phyloP scores from a whole-genome alignment of 35 echinoderm and acorn worm species.

The Apostichopus japonicus region DNA sequence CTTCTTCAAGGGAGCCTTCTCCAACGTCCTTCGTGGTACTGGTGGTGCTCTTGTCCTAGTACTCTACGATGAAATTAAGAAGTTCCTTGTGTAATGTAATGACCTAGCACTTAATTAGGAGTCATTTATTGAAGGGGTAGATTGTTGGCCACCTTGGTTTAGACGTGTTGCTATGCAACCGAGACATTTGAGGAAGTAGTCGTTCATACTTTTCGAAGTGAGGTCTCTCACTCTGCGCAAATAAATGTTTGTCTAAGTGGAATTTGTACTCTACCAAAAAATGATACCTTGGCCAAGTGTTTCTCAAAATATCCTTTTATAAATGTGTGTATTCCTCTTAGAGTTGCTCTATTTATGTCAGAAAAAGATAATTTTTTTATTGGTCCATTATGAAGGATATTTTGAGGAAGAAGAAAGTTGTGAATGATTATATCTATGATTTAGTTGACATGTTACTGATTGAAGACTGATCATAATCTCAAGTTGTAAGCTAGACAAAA shows the following conservation, averaged over 20 bases:
- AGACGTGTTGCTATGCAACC: constrained; percentile 7
- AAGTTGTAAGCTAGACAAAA: neutral
- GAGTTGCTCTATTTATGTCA: constrained; percentile 38
- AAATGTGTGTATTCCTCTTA: constrained; percentile 27
- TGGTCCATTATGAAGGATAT: neutral
- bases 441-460: neutral
- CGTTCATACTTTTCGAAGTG: neutral
- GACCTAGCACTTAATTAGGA: constrained; percentile 13
- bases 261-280: neutral
- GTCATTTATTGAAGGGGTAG: constrained; percentile 53
- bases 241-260: neutral
- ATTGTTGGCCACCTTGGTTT: neutral
- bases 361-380: neutral
- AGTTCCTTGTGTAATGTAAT: constrained; percentile 49
- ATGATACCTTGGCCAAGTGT: neutral
- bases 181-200: neutral
- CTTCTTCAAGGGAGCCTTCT: constrained; percentile 99
- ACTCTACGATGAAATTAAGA: constrained; percentile 95
- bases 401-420: neutral
- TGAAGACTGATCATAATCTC: too few relatives aligned
- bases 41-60: constrained; percentile 94
- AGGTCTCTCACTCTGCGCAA: neutral
- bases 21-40: constrained; percentile 97
- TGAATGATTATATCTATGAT: neutral
- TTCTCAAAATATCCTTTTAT: neutral